Conservation (phyloP, 2,797 vertebrate genomes). For the Sciurus vulgaris region DNA sequence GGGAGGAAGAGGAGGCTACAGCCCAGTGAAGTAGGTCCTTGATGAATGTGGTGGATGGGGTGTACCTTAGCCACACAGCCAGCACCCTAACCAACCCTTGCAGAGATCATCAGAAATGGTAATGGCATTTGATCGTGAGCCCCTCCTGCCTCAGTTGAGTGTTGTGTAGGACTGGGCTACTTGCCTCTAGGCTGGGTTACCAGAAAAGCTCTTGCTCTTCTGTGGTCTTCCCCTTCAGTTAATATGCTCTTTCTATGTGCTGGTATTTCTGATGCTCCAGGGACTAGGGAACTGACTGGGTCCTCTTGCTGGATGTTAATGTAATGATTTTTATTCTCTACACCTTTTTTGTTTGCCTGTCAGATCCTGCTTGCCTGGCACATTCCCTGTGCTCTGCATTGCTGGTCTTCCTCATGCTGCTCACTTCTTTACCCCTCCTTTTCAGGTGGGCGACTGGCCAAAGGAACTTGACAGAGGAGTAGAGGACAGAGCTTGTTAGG, state of each 20-base stretch:
- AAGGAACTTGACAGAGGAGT: neutral
- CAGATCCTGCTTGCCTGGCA: neutral
- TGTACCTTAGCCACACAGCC: neutral
- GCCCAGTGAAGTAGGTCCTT: neutral
- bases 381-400: neutral
- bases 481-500: neutral
- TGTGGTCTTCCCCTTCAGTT: neutral
- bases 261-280: neutral
- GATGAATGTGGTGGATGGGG: accelerated
- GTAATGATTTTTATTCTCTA: neutral
- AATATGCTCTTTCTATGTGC: neutral
- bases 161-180: neutral
- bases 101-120: neutral
- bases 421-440: neutral
- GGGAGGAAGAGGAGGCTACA: neutral
- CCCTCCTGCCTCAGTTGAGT: neutral
- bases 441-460: neutral
- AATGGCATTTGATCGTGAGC: neutral
- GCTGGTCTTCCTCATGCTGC: neutral
- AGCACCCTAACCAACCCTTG: neutral
- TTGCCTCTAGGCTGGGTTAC: neutral
- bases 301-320: neutral
- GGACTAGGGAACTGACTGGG: neutral
- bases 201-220: neutral
- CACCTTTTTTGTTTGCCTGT: neutral